Conservation (phyloP, 2,797 vertebrate species). For the Sebastes hubbsi region DNA sequence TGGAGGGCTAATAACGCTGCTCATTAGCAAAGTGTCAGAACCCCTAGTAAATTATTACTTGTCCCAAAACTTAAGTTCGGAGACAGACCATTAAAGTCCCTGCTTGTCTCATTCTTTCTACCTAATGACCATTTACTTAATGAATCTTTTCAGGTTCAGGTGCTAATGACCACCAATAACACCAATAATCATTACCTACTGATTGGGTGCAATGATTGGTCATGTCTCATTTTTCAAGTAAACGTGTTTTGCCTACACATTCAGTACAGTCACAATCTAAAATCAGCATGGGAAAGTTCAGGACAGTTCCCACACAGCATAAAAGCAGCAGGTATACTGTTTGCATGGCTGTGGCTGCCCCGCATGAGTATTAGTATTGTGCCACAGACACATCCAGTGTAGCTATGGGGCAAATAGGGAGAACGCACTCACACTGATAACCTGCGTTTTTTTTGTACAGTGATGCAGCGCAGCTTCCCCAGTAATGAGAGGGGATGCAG, state of each 20-base stretch:
- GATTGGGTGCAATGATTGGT: constrained; percentile 19
- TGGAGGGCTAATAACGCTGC: constrained; percentile 34
- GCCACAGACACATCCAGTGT: background rate
- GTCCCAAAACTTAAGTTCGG: constrained; percentile 20
- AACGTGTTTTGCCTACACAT: background rate
- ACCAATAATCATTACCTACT: background rate
- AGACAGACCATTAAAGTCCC: constrained; percentile 9
- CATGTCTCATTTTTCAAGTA: constrained; percentile 1
- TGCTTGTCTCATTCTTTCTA: background rate
- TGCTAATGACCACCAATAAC: constrained; percentile 3
- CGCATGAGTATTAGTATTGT: background rate
- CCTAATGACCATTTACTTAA: constrained; percentile 10
- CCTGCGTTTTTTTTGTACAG: background rate
- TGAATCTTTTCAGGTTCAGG: constrained; percentile 11
- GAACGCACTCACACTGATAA: constrained; percentile 17
- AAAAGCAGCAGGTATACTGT: constrained; percentile 7
- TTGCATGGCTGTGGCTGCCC: background rate
- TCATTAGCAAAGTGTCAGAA: constrained; percentile 55
- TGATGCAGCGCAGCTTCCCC: background rate
- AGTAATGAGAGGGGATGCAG: constrained; percentile 28
- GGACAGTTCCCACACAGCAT: background rate
- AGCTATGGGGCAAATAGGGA: constrained; percentile 6
- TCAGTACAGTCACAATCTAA: background rate
- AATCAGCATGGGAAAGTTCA: background rate
- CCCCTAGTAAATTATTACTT: constrained; percentile 28